Conservation (phyloP, 2,888 invertebrate genomes). For the Tinea semifulvella region DNA sequence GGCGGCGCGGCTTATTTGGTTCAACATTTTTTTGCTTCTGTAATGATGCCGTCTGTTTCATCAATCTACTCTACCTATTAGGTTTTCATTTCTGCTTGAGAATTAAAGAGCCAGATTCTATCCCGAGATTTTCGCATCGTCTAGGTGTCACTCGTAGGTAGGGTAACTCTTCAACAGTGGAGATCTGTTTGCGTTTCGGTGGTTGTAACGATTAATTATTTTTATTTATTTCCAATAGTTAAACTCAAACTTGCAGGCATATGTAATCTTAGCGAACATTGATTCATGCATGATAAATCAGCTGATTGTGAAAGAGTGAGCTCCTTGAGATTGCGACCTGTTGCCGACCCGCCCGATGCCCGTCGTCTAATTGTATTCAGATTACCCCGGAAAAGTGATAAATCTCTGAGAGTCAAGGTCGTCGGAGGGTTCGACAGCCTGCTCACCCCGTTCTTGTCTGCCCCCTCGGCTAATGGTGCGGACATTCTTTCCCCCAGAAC, state of each 20-base stretch:
- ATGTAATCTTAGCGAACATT: too few species aligned
- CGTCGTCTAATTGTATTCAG: conserved; percentile 61
- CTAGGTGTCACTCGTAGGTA: too few species aligned
- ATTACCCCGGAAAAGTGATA: conserved; percentile 61
- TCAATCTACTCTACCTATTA: not conserved
- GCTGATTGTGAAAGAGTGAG: not conserved
- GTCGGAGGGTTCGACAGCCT: conserved; percentile 59
- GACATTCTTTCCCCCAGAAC: conserved; percentile 44
- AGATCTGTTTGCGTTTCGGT: too few species aligned
- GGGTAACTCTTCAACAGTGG: too few species aligned
- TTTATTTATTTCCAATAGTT: too few species aligned
- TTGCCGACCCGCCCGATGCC: conserved; percentile 40
- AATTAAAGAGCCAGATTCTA: not conserved
- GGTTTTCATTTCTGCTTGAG: not conserved
- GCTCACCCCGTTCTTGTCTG: conserved; percentile 48
- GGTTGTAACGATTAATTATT: too few species aligned
- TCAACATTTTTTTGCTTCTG: not conserved
- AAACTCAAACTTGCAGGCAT: too few species aligned
- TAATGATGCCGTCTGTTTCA: not conserved
- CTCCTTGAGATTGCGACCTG: conserved; percentile 29
- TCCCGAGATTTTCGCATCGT: too few species aligned
- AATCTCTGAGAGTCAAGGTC: conserved; percentile 61
- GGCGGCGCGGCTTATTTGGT: conserved; percentile 26
- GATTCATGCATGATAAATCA: too few species aligned
- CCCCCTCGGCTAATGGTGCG: conserved; percentile 56